These are phyloP conservation scores for Argopecten irradians DNA, from an alignment of 1,140 invertebrate genomes.

Conservation along the genomic window DNA sequence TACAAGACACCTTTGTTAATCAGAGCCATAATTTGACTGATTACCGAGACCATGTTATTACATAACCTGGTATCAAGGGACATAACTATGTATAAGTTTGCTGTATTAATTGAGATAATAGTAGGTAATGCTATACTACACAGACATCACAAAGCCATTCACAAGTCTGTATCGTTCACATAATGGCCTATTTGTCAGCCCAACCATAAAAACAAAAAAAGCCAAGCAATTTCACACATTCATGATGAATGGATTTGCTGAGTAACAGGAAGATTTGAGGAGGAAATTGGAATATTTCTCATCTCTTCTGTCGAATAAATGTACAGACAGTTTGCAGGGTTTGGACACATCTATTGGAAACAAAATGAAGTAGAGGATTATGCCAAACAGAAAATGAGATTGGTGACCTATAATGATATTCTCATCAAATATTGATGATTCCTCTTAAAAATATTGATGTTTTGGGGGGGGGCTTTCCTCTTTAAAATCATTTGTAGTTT, in stretches of 20 bases:
- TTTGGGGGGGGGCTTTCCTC: not conserved
- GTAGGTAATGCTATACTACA: not conserved
- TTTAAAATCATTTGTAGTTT: too few relatives aligned
- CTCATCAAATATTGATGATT: too few relatives aligned
- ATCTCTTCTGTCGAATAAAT: not conserved
- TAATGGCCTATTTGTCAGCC: slow-evolving; percentile 16
- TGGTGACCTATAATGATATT: not conserved
- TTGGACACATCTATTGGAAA: not conserved
- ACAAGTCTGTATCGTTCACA: not conserved
- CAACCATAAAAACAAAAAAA: not conserved
- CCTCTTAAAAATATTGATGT: not conserved
- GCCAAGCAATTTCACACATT: slow-evolving; percentile 12
- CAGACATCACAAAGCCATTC: not conserved
- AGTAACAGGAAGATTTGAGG: not conserved
- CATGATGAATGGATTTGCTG: not conserved
- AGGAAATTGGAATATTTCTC: slow-evolving; percentile 17
- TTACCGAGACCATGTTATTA: not conserved
- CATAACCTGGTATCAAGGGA: not conserved
- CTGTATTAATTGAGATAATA: not conserved
- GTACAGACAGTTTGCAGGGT: not conserved
- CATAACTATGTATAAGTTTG: not conserved
- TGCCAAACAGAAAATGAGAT: too few relatives aligned
- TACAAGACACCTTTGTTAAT: too few relatives aligned
- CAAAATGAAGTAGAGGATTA: not conserved
- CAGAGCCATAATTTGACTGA: not conserved